Evolutionary conservation across 2,888 invertebrate genomes (phyloP), one percentile per base, ranked within the genome.

Genomic region (Scrobipalpa costella): DNA sequence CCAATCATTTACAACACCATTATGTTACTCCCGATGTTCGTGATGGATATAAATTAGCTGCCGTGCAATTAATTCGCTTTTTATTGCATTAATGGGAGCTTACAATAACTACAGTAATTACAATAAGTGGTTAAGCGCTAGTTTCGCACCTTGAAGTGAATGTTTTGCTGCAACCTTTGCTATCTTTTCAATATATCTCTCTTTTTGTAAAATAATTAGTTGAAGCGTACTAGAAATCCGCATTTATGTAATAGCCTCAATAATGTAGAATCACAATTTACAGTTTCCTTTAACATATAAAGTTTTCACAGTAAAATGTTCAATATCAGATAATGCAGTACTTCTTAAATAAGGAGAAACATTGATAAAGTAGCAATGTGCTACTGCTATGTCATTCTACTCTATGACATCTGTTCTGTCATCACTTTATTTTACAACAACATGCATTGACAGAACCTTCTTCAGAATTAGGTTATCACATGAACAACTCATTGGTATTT

Each of bases 1-100:
- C 72, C 71, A 77, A 81, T 83, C 75, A 80, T 75, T 80, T 76
- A 77, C 69, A 70, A 71, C 70, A 68, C 73, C 73, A 77, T 80
- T 75, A 78, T 71, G 72, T 71, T 66, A 70, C 71, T 73, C 71
- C 69, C 71, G 73, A 70, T 71, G 71, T 62, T 72, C 68, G 64
- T 74, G 74, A 77, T 73, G 72, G 73, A 74, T 75, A 77, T 73
- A 72, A 75, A 81, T 79, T 74, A 73, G 47, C 63, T 68, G 65
- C 67, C 69, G 67, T 73, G 73, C 67, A 69, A 73, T 72, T 67
- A 65, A 65, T 63, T 47, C 40, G 2, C 60, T 67, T 63, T 60
- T 65, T 71, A 64, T 66, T 66, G 38, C 60, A 64, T 58, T 49
- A 63, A 55, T 44, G 47, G 55, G 65, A 58, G 21, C 44, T 36